Evolutionary conservation across 2,113 vertebrate genomes (phyloP).

Genomic region (Prochilodus magdalenae): DNA sequence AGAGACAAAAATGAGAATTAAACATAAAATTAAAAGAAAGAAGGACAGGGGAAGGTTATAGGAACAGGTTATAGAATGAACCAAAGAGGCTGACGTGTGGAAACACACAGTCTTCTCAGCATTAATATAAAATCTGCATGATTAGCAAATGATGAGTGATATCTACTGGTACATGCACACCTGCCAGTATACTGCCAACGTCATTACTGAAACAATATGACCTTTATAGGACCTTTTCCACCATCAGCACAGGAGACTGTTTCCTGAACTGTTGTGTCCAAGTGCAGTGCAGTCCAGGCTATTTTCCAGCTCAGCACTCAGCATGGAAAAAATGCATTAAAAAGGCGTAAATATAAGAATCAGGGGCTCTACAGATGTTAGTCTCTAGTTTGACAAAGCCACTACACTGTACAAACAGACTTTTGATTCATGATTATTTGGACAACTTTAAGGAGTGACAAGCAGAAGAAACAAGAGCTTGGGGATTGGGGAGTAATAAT

Average conservation of each 20-base stretch:
- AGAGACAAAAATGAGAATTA: too few species aligned
- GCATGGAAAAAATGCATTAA: not conserved
- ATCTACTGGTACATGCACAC: slow-evolving; percentile 36
- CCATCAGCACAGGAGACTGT: slow-evolving; percentile 9
- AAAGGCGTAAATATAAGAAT: too few species aligned
- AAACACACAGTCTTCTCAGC: not conserved
- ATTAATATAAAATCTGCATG: slow-evolving; percentile 3
- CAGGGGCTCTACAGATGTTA: too few species aligned
- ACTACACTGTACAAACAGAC: too few species aligned
- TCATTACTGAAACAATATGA: slow-evolving; percentile 12
- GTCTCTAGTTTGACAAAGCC: too few species aligned
- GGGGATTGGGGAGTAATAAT: too few species aligned
- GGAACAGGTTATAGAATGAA: not conserved
- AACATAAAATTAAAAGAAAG: not conserved
- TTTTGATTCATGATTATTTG: too few species aligned
- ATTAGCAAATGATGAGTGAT: slow-evolving; percentile 33
- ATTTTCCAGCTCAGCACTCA: not conserved
- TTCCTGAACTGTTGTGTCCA: slow-evolving; percentile 30
- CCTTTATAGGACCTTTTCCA: slow-evolving; percentile 21
- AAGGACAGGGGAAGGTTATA: not conserved
- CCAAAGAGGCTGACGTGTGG: not conserved
- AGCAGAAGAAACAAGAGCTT: too few species aligned
- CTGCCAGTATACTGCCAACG: slow-evolving; percentile 34
- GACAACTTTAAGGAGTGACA: too few species aligned
- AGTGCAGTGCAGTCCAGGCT: not conserved